These are phyloP conservation scores for Callinectes sapidus DNA, from an alignment of 2,888 invertebrate species.

Conservation along the genomic window DNA sequence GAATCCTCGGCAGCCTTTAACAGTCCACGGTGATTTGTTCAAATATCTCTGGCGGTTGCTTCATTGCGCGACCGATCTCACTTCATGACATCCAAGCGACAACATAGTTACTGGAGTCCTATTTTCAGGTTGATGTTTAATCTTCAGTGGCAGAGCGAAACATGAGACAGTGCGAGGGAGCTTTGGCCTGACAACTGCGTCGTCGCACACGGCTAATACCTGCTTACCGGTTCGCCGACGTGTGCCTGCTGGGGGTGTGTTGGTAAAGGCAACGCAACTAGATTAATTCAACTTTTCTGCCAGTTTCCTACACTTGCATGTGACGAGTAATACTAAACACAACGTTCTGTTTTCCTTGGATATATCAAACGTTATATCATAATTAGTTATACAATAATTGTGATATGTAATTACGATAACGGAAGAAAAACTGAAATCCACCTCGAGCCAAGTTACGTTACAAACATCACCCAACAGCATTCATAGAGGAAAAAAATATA, in stretches of 20 bases:
- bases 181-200: neutral
- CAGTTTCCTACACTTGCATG: neutral
- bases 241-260: neutral
- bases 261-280: neutral
- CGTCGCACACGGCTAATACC: neutral
- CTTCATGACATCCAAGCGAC: neutral
- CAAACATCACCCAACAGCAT: neutral
- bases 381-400: neutral
- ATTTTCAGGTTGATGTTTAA: neutral
- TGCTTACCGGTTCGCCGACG: neutral
- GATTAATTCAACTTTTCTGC: neutral
- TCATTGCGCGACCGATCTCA: neutral
- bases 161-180: neutral
- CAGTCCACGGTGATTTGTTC: neutral
- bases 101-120: neutral
- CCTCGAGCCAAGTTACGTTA: neutral
- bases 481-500: neutral
- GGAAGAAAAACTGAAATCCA: neutral
- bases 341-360: neutral
- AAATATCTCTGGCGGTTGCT: neutral
- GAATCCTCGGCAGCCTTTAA: neutral
- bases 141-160: slow-evolving; percentile 1
- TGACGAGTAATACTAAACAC: neutral
- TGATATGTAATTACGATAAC: neutral
- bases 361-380: neutral